These are phyloP conservation scores for Netelia melanura DNA, from an alignment of 2,888 invertebrate genomes.

Conservation along the genomic window DNA sequence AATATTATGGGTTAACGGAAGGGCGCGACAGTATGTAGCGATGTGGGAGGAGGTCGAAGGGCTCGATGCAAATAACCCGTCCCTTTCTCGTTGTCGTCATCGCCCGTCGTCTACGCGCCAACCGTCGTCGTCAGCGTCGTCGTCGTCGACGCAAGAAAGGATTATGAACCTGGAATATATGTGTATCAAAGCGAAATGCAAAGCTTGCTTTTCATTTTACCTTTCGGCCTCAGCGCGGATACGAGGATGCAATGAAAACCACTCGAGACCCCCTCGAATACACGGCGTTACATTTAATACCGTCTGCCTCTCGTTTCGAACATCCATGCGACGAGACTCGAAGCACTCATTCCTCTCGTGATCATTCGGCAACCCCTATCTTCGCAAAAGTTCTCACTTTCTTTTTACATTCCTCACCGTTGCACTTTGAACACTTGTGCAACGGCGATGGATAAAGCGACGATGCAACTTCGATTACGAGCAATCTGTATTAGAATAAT, in stretches of 20 bases:
- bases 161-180: conserved; percentile 39
- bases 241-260: conserved; percentile 75
- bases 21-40: conserved; percentile 6
- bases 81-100: conserved; percentile 2
- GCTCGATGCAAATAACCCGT: conserved; percentile 40
- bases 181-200: conserved; percentile 62
- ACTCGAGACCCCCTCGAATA: conserved; percentile 76
- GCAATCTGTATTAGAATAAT: background rate
- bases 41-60: conserved; percentile 46
- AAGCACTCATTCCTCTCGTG: conserved; percentile 24
- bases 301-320: conserved; percentile 59
- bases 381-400: conserved; percentile 35
- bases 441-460: background rate
- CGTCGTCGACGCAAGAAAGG: conserved; percentile 42
- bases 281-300: conserved; percentile 77
- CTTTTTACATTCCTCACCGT: background rate
- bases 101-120: too few species aligned
- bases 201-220: conserved; percentile 53
- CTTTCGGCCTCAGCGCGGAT: conserved; percentile 41
- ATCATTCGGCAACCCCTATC: conserved; percentile 13
- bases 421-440: background rate
- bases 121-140: conserved; percentile 1
- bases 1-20: conserved; percentile 45
- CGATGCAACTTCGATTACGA: background rate
- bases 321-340: conserved; percentile 12